phyloP scores from a whole-genome alignment of 2,888 invertebrate species.

The Baccha elongata region DNA sequence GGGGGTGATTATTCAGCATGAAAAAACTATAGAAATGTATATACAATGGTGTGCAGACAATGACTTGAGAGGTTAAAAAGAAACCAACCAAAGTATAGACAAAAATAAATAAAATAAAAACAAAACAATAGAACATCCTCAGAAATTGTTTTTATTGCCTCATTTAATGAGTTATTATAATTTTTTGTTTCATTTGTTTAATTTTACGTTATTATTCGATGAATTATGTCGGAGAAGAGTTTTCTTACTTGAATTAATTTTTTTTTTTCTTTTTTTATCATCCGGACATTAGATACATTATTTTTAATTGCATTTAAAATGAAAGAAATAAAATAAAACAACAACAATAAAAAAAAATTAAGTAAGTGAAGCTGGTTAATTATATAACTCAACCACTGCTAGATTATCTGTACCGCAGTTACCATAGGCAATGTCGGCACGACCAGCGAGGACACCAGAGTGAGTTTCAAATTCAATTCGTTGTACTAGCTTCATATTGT shows the following conservation, averaged over 20 bases:
- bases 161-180: constrained; percentile 69
- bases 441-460: not conserved
- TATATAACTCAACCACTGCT: constrained; percentile 63
- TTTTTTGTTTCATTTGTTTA: constrained; percentile 65
- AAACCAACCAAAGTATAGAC: not conserved
- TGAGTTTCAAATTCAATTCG: constrained; percentile 8
- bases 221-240: constrained; percentile 54
- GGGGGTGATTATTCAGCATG: too few species aligned
- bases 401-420: constrained; percentile 31
- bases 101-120: not conserved
- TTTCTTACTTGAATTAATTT: constrained; percentile 28
- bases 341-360: constrained; percentile 15
- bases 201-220: constrained; percentile 41
- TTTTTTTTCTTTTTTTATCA: constrained; percentile 28
- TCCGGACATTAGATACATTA: constrained; percentile 64
- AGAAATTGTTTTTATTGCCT: constrained; percentile 67
- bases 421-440: not conserved
- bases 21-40: too few species aligned
- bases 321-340: constrained; percentile 36
- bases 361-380: constrained; percentile 68
- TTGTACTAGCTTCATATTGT: constrained; percentile 46
- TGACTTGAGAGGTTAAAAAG: not conserved
- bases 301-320: constrained; percentile 68
- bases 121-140: constrained; percentile 48
- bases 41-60: too few species aligned